phyloP scores from a whole-genome alignment of 2,797 vertebrate species.

The Pelodytes ibericus region DNA sequence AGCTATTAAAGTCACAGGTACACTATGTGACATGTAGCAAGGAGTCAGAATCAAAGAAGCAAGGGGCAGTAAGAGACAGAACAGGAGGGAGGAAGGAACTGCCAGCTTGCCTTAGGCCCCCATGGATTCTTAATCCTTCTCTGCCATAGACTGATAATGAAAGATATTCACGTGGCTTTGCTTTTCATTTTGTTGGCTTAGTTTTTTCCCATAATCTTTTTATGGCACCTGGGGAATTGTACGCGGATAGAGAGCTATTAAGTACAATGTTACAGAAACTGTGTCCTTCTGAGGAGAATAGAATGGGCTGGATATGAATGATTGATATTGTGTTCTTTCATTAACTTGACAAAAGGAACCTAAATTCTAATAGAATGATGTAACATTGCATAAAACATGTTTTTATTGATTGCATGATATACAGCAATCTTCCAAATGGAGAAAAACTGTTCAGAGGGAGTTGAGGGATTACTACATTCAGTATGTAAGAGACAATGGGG shows the following conservation, averaged over 20 bases:
- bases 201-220: conserved; percentile 16
- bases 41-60: no score
- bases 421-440: no score
- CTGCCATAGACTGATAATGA: conserved; percentile 37
- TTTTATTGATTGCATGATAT: no score
- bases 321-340: background rate
- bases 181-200: background rate
- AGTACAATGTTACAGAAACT: background rate
- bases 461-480: no score
- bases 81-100: conserved; percentile 7
- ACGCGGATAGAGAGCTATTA: conserved; percentile 4
- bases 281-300: background rate
- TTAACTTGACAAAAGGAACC: background rate
- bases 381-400: background rate
- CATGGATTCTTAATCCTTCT: conserved; percentile 16
- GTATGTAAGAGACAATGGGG: no score
- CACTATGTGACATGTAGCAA: background rate
- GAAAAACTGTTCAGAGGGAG: no score
- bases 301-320: background rate
- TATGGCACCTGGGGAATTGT: conserved; percentile 20
- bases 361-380: background rate
- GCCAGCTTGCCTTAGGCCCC: conserved; percentile 25
- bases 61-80: conserved; percentile 17
- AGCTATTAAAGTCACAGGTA: background rate
- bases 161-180: conserved; percentile 6